These are phyloP conservation scores for Anguilla anguilla DNA, from an alignment of 2,797 vertebrate genomes.

Conservation along the genomic window DNA sequence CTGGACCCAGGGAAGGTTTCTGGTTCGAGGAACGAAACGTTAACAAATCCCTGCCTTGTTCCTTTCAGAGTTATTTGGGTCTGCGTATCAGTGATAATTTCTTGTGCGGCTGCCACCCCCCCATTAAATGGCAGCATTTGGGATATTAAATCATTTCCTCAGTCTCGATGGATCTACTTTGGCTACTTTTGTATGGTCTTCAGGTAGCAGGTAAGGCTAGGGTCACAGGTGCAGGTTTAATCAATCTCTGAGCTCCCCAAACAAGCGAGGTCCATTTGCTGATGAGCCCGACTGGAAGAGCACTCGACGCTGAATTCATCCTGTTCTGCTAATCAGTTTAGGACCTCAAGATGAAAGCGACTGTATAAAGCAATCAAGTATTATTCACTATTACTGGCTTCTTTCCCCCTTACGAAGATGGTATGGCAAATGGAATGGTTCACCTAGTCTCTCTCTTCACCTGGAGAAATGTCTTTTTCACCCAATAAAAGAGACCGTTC, in stretches of 20 bases:
- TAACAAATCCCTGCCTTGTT: not conserved
- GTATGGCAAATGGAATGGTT: no score
- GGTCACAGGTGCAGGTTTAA: slow-evolving; percentile 81
- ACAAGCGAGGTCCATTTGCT: slow-evolving; percentile 78
- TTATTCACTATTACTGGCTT: no score
- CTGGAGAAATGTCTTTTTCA: no score
- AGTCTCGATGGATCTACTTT: slow-evolving; percentile 64
- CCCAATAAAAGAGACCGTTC: no score
- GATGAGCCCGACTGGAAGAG: slow-evolving; percentile 72
- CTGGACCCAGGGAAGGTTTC: not conserved
- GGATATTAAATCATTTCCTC: slow-evolving; percentile 81
- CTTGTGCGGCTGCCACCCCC: slow-evolving; percentile 55
- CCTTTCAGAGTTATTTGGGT: slow-evolving; percentile 48
- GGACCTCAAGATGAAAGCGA: no score
- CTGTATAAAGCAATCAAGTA: no score
- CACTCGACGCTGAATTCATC: not conserved
- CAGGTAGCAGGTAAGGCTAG: slow-evolving; percentile 77
- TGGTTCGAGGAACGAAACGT: not conserved
- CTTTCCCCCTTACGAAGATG: no score
- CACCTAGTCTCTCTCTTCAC: no score
- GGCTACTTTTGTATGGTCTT: slow-evolving; percentile 75
- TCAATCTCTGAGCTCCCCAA: slow-evolving; percentile 79
- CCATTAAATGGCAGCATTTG: slow-evolving; percentile 63
- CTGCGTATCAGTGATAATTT: slow-evolving; percentile 35
- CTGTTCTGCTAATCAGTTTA: no score